Conservation (phyloP, 2,797 vertebrate species). For the Netta rufina region DNA sequence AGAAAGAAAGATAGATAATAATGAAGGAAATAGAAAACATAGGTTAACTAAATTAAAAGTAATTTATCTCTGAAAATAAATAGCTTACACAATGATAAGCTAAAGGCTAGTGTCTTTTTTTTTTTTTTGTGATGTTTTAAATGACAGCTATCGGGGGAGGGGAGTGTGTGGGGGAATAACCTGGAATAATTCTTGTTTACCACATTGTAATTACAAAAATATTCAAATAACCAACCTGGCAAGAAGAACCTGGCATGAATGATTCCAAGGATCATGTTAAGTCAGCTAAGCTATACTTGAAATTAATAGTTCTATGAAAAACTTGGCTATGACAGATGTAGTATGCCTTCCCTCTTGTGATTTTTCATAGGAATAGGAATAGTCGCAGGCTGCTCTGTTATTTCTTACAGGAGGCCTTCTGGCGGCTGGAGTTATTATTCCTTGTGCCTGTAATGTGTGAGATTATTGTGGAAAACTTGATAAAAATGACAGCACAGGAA, state of each 20-base stretch:
- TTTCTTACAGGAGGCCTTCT: neutral
- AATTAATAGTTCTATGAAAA: neutral
- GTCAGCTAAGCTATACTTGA: neutral
- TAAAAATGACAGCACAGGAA: neutral
- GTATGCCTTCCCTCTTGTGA: neutral
- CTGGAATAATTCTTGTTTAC: neutral
- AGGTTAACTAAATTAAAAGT: neutral
- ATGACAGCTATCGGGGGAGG: neutral
- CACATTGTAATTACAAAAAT: neutral
- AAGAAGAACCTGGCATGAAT: neutral
- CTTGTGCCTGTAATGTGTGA: neutral
- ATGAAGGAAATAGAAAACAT: neutral
- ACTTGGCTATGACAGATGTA: neutral
- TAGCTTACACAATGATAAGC: neutral
- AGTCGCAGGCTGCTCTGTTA: neutral
- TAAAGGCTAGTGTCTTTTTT: neutral
- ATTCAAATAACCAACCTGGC: neutral
- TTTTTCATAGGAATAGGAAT: neutral
- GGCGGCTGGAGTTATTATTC: neutral
- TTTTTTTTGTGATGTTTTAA: neutral
- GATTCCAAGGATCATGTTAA: neutral
- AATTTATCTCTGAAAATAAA: neutral
- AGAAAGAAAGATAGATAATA: neutral
- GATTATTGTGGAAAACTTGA: neutral
- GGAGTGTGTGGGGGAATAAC: too few relatives aligned